Evolutionary conservation across 2,113 vertebrate genomes (phyloP), one percentile per base, ranked within the genome.

Genomic region (Nothocercus nigrocapillus): DNA sequence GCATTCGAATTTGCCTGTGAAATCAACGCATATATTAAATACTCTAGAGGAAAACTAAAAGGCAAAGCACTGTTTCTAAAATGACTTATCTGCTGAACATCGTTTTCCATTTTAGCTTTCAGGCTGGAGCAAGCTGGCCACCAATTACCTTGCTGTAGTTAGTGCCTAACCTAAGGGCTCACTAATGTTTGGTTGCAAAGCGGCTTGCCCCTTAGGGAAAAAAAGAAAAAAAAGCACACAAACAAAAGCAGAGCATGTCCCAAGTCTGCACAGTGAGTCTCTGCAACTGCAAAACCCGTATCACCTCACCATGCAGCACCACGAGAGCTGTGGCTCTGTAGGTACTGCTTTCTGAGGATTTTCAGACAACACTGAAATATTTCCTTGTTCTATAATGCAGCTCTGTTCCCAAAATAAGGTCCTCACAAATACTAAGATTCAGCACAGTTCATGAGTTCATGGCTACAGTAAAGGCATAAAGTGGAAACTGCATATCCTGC

Each of bases 1-100:
- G 99, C 98, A 82, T 99, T 99, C 0, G 99, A 96, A 93, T 99
- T 99, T 34, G 99, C 99, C 99, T 99, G 85, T 7, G 54, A 94
- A 85, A 87, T 49, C 77, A 95, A 94, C 1, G 54, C 9, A 67
- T 24, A 8, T 15, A 6, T 91, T 44, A 93, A 61, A 20, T 61
- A 38, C 59, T 34, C 30, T 36, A 15, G 36, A 63, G 40, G 28
- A 59, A 36, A 54, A 9, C 9, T 27, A 54, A 28, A 88, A 74
- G 40, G 45, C 38, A 89, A 79, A 80, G 30, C n/a, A 6, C 49
- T 61, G 38, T 13, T 62, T 58, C 49, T 62, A 45, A 61, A 86
- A 75, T 28, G 8, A 45, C 0, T 49, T 27, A 70, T 73, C 69
- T 63, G 54, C 51, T 70, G 54, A 20, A 73, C 62, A 7, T 9